Evolutionary conservation across 2,888 invertebrate genomes (phyloP), one percentile per base, ranked within the genome.

Genomic region (Lamellibrachia columna): DNA sequence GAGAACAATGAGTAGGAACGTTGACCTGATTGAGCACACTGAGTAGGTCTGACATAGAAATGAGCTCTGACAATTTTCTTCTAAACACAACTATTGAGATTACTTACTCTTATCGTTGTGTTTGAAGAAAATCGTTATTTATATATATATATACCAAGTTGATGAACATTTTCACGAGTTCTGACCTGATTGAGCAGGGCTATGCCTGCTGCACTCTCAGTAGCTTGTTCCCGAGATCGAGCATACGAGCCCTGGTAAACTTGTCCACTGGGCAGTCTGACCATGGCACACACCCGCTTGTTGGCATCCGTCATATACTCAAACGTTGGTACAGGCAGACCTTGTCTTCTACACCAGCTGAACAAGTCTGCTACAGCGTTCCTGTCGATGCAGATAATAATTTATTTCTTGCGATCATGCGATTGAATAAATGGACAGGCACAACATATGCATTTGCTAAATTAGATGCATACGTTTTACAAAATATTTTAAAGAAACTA

Each of bases 201-300:
- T 53, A 95, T 95, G 92, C 95, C 94, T 53, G 96, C 96, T 4
- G 96, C 96, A 93, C 95, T 95, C 92, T 96, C 95, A 52, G 95
- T 94, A 53, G 96, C 97, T 93, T 97, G 96, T 92, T 97, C 97
- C 92, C 96, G 96, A 53, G 96, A 96, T 4, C 94, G 92, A n/a
- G 97, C 97, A 58, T 96, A 95, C 7, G 97, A 96, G 9, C 97
- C 97, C 75, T 96, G 95, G 93, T 97, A 97, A 22, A 96, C 94
- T 58, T 96, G 95, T 53, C 97, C 97, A 94, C 97, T 97, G 0
- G 97, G 97, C 90, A 97, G 94, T 2, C 96, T 95, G 55, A 97
- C 97, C 15, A 92, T 52, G 15, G 92, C 93, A 15, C 93, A 75
- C 40, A 94, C 93, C 93, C 58, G 92, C 52, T 92, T 93, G 90